Evolutionary conservation across 37 sponge, comb jelly and placozoan genomes (phyloP).

Genomic region (Bolinopsis microptera): DNA sequence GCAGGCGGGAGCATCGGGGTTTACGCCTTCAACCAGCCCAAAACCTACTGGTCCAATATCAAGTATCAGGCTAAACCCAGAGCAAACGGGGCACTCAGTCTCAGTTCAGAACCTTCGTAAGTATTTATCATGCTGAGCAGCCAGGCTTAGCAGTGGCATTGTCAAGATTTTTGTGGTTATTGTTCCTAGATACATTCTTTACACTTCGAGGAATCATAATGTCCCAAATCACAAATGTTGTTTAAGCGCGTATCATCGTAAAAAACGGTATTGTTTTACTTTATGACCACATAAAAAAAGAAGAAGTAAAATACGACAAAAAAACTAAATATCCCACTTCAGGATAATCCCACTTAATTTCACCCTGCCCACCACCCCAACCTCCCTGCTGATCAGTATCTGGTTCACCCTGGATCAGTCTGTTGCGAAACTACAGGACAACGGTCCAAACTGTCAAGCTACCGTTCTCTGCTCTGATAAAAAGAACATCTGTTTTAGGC

Average conservation of each 20-base stretch:
- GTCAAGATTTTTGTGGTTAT: too few relatives aligned
- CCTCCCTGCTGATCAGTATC: not conserved
- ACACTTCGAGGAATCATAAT: too few relatives aligned
- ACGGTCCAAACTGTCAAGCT: not conserved
- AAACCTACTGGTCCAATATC: conserved; percentile 38
- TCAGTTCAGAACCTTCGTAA: not conserved
- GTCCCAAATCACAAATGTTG: too few relatives aligned
- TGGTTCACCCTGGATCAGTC: conserved; percentile 1
- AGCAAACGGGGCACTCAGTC: not conserved
- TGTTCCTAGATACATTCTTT: too few relatives aligned
- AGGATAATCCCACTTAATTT: conserved; percentile 11
- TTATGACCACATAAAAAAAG: too few relatives aligned
- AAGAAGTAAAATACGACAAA: too few relatives aligned
- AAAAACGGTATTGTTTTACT: too few relatives aligned
- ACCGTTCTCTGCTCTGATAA: not conserved
- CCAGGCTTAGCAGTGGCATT: not conserved
- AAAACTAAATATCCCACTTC: too few relatives aligned
- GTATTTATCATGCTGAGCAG: not conserved
- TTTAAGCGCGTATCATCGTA: too few relatives aligned
- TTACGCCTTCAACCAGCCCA: conserved; percentile 25
- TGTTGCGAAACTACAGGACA: not conserved
- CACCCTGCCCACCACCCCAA: not conserved
- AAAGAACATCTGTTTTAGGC: not conserved
- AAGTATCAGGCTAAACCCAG: not conserved
- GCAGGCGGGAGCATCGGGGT: conserved; percentile 44